Base-by-base conservation (phyloP, 2,113 vertebrate species). In the Craseonycteris thonglongyai region DNA sequence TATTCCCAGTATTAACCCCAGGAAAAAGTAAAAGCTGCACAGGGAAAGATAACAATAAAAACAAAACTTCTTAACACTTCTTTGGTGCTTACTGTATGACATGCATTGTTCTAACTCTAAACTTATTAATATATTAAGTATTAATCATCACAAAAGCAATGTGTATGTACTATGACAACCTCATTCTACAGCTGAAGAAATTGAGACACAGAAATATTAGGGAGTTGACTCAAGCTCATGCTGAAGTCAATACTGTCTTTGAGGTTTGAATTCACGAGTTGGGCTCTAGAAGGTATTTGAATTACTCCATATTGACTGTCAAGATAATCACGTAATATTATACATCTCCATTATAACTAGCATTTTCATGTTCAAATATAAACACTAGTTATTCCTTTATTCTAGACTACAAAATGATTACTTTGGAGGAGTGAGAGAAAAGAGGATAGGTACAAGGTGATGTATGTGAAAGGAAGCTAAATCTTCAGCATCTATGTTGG, bases 41-140 rank as follows among this genome's bases (percentile, higher is more conserved):
- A 51, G 14, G 30, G 30, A 92, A 85, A 81, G 33, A 93, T 61
- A 90, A 72, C 11, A 91, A 93, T 49, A 76, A 93, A 90, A 88
- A 33, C 13, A 71, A 88, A 75, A 33, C 42, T 47, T 56, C 21
- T 26, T 80, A 74, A 89, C 11, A 42, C 22, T 49, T 63, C 10
- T 58, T 69, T 40, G 47, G 8, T 51, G 21, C 6, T 88, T 85
- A 49, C 56, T 82, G 8, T 13, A 40, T 24, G 30, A 12, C 9
- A 54, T 22, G 13, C 26, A 66, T 63, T 86, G 12, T 83, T 76
- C 33, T 63, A 51, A 76, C 1, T 87, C 45, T 68, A 33, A 69
- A 42, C 47, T 56, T 94, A 45, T 45, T 86, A 54, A 87, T 15
- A 59, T 74, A 51, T 82, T 61, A 88, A 80, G 24, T 69, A 63